These are phyloP conservation scores for Psilopogon haemacephalus DNA, from an alignment of 2,113 vertebrate genomes.

Conservation along the genomic window DNA sequence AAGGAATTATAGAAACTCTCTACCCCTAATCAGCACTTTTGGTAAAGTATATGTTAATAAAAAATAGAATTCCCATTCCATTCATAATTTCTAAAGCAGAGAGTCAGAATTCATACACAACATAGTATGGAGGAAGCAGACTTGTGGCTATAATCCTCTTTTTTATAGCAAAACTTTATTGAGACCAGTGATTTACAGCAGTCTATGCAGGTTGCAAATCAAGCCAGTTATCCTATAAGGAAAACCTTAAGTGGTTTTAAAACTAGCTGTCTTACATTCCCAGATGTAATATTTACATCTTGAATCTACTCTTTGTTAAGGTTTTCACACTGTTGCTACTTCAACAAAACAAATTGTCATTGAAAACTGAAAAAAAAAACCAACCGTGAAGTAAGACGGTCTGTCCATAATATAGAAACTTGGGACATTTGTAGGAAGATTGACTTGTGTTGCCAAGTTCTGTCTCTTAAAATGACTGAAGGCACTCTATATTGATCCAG, in stretches of 20 bases:
- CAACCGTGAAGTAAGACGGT: background rate
- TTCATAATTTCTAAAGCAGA: constrained; percentile 40
- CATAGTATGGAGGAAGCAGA: background rate
- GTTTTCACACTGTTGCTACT: background rate
- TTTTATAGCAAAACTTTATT: background rate
- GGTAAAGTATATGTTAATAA: constrained; percentile 48
- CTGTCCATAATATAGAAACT: background rate
- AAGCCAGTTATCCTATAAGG: background rate
- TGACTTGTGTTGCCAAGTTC: background rate
- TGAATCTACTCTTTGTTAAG: background rate
- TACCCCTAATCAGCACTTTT: constrained; percentile 12
- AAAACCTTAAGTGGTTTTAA: background rate
- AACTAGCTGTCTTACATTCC: background rate
- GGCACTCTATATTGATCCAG: background rate
- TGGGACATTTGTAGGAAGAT: background rate
- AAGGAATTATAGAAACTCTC: constrained; percentile 19
- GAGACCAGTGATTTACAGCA: background rate
- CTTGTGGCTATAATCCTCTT: background rate
- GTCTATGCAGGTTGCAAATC: background rate
- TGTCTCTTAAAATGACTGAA: background rate
- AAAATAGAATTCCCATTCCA: background rate
- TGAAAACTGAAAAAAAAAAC: background rate
- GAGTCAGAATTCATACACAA: background rate
- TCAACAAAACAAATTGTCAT: background rate
- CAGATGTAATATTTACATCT: background rate